Evolutionary conservation across 2,113 vertebrate species (phyloP), one percentile per base, ranked within the genome.

Genomic region (Cryptotis parvus): DNA sequence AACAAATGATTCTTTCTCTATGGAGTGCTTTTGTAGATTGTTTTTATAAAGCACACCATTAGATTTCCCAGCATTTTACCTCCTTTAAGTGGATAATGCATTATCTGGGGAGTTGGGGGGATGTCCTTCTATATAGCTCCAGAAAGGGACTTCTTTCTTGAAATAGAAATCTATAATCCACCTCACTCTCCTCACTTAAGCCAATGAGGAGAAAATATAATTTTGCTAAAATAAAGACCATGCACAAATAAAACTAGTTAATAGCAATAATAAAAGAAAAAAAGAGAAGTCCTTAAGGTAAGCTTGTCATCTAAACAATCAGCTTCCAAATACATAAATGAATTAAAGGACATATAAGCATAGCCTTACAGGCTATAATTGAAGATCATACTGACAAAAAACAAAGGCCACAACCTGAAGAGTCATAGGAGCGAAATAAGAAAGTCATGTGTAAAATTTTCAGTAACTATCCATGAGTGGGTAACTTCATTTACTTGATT

Each of bases 141-240:
- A 58, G 58, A 61, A 20, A 61, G 4, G 58, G 26, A 26, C 18
- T 55, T 58, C 12, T 91, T 55, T 58, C 12, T 91, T 39, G 26
- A 26, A 1, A 37, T 43, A 4, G 43, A 22, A 33, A 75, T 72
- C 45, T 18, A 85, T 69, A 87, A 79, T 39, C 26, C 58, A 39
- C 86, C 72, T 18, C 6, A 65, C 18, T 2, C 8, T 80, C 29
- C 6, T 87, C 43, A 66, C 24, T 76, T 12, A 37, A 43, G 10
- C 49, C n/a, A 72, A 35, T 27, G 77, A n/a, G 15, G 15, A 37
- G 79, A 69, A 63, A 75, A 41, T 76, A 41, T 49, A 63, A 63
- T 39, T 84, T 79, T 94, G n/a, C 18, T 39, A 65, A 61, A 79
- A 84, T 58, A 90, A 93, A 80, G 27, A 49, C 9, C 33, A 29